Evolutionary conservation across 2,888 invertebrate genomes (phyloP), one percentile per base, ranked within the genome.

Genomic region (Mythimna vitellina): DNA sequence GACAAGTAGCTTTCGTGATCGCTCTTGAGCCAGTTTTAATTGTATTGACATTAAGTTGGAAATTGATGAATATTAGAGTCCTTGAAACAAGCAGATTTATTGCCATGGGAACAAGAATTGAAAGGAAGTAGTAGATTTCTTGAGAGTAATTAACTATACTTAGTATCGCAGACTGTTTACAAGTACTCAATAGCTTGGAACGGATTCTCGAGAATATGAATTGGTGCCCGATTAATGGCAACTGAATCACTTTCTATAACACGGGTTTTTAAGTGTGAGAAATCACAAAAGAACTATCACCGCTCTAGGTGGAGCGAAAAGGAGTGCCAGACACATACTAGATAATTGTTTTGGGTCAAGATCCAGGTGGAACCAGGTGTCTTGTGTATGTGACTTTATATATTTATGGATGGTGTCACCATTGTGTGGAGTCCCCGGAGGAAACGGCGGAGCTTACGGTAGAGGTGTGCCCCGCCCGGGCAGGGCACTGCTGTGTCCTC

Each of bases 1-100:
- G 67, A 84, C 76, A 86, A 88, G 86, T 89, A 85, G 87, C 89
- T 73, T 90, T 92, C 88, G 82, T 85, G 87, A 89, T 85, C 66
- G 88, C 88, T 92, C 92, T 92, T 92, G 89, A 85, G 78, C 70
- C 71, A 61, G 80, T 69, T 81, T 78, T 88, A 85, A 76, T 69
- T 53, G 42, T 58, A 86, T 85, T 86, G 84, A 78, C 80, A 68
- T 80, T 65, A 57, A 67, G 51, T 49, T 66, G 42, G 35, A 46
- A 54, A 71, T 72, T 61, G n/a, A 80, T 38, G 35, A 20, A n/a
- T 42, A 73, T 25, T 62, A 29, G 25, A 71, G 42, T 73, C 66
- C 60, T 66, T 73, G 65, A 60, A 42, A 60, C n/a, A 29, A 42
- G 54, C 29, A 49, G 58, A 80, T 78, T 82, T 65, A 78, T 63